These are phyloP conservation scores for Tamias sibiricus DNA, from an alignment of 2,113 vertebrate species.

Conservation along the genomic window DNA sequence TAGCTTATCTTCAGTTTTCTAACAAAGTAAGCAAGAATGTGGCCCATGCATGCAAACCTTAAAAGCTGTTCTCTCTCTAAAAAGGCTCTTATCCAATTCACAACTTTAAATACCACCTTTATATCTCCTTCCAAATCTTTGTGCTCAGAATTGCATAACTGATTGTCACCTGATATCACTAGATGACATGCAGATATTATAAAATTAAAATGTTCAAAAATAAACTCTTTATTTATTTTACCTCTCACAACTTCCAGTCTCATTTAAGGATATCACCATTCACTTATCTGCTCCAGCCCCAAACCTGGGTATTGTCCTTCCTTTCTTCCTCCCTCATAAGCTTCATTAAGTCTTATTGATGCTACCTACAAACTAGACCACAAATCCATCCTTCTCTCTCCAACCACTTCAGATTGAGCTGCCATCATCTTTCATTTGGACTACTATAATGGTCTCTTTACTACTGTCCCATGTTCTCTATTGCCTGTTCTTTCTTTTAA, in stretches of 20 bases:
- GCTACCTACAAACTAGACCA: neutral
- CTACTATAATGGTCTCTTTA: neutral
- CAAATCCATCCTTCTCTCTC: neutral
- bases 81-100: neutral
- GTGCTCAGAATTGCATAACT: neutral
- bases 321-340: neutral
- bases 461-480: neutral
- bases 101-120: neutral
- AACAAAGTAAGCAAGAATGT: neutral
- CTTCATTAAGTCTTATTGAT: neutral
- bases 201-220: constrained; percentile 16
- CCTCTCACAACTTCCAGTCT: neutral
- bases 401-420: neutral
- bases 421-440: neutral
- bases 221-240: neutral
- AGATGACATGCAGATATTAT: neutral
- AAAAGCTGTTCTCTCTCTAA: neutral
- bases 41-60: neutral
- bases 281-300: neutral
- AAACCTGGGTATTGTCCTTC: neutral
- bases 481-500: neutral
- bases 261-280: neutral
- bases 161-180: neutral
- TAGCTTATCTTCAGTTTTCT: neutral
- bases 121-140: neutral